Percentiles rank a stretch among this genome's conserved stretches.
These are phyloP conservation scores for Clarias gariepinus DNA, from an alignment of 2,113 vertebrate species.

Conservation along the genomic window DNA sequence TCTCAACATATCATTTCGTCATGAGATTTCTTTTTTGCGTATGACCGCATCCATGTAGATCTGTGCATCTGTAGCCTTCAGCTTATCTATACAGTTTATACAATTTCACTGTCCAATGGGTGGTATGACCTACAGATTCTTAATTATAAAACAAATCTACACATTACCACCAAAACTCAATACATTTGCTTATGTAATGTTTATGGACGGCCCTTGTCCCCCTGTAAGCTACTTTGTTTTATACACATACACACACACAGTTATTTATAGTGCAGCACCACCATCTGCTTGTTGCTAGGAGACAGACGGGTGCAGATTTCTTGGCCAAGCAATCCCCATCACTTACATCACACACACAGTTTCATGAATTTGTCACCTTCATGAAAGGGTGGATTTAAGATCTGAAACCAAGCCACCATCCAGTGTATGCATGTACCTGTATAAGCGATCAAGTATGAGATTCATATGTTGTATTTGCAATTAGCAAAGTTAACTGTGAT, in stretches of 20 bases:
- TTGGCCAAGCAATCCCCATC: constrained; percentile 56
- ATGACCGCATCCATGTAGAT: not conserved
- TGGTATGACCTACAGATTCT: not conserved
- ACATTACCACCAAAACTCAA: not conserved
- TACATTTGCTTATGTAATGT: constrained; percentile 37
- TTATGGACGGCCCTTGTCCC: constrained; percentile 50
- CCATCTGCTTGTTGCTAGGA: constrained; percentile 72
- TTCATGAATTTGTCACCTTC: constrained; percentile 44
- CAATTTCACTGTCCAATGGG: not conserved
- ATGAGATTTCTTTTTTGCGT: too few species aligned
- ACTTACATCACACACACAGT: constrained; percentile 58
- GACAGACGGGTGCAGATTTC: constrained; percentile 59
- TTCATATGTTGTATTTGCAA: not conserved
- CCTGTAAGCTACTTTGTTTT: constrained; percentile 49
- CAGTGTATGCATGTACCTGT: not conserved
- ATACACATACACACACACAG: constrained; percentile 35
- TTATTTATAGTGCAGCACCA: constrained; percentile 69
- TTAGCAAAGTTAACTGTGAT: not conserved
- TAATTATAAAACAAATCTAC: not conserved
- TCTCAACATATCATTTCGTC: not conserved
- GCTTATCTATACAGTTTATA: not conserved
- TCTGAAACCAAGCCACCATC: constrained; percentile 3
- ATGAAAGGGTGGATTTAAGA: constrained; percentile 22
- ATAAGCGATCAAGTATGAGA: not conserved
- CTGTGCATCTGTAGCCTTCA: not conserved